These are phyloP conservation scores for Balaenoptera acutorostrata DNA, from an alignment of 2,113 vertebrate genomes.

Conservation along the genomic window DNA sequence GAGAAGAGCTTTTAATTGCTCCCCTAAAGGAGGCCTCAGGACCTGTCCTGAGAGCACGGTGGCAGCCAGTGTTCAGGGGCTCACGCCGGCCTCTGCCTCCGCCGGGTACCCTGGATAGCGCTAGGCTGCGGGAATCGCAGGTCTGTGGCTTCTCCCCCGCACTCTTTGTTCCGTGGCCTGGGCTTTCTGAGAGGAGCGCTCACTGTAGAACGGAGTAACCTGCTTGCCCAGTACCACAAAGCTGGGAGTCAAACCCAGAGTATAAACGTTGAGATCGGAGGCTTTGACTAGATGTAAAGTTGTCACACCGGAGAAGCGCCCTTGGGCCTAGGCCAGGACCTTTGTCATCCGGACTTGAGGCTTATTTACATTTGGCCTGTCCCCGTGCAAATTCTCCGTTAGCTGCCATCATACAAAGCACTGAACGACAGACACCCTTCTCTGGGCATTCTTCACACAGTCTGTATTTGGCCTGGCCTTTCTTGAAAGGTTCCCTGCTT, in stretches of 20 bases:
- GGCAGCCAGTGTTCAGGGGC: background rate
- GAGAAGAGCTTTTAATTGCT: background rate
- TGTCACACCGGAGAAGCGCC: background rate
- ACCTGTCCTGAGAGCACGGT: background rate
- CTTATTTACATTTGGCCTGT: background rate
- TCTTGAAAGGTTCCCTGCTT: background rate
- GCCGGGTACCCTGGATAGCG: background rate
- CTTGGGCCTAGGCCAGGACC: background rate
- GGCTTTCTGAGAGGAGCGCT: background rate
- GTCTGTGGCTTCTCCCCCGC: background rate
- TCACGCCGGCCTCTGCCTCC: background rate
- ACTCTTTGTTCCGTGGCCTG: constrained; percentile 35
- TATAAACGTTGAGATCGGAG: background rate
- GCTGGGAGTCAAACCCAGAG: background rate
- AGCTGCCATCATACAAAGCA: background rate
- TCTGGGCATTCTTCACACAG: background rate
- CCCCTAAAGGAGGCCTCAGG: background rate
- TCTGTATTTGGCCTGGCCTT: background rate
- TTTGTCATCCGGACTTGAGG: background rate
- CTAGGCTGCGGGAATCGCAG: background rate
- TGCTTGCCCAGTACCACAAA: background rate
- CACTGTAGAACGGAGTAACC: background rate
- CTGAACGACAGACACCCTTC: background rate
- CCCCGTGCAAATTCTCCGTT: background rate
- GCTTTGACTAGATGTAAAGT: background rate